A percentile compares a stretch with the other conserved stretches of the same genome.
Conservation (phyloP, 2,797 vertebrate species). For the Lepidocolaptes lacrymiger region DNA sequence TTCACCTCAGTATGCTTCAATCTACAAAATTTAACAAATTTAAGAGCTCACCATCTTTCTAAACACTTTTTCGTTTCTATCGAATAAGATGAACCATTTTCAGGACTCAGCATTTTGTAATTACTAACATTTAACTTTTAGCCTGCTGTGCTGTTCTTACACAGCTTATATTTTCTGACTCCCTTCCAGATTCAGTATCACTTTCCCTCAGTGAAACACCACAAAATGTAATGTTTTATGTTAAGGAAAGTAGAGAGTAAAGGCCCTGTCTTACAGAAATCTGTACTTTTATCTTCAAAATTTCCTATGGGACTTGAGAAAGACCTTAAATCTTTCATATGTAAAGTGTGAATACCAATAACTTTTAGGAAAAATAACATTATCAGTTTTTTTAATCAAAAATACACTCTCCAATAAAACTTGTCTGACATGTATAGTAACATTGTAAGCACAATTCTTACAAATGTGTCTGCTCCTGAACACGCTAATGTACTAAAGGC, state of each 20-base stretch:
- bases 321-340: neutral
- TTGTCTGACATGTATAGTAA: neutral
- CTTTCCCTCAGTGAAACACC: neutral
- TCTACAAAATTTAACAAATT: neutral
- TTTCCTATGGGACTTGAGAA: neutral
- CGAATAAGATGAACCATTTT: rapidly evolving
- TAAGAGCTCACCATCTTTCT: neutral
- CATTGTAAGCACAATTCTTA: neutral
- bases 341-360: neutral
- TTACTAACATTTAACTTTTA: neutral
- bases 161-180: neutral
- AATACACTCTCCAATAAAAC: neutral
- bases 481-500: neutral
- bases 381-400: neutral
- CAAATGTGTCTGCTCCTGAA: neutral
- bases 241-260: neutral
- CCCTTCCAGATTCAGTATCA: neutral
- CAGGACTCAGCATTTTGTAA: neutral
- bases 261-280: neutral
- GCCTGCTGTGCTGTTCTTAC: neutral
- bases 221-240: neutral
- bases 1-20: neutral
- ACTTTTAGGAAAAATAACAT: neutral
- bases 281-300: neutral
- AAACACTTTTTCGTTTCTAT: neutral